Evolutionary conservation across 2,797 vertebrate genomes (phyloP).

Genomic region (Notolabrus celidotus): DNA sequence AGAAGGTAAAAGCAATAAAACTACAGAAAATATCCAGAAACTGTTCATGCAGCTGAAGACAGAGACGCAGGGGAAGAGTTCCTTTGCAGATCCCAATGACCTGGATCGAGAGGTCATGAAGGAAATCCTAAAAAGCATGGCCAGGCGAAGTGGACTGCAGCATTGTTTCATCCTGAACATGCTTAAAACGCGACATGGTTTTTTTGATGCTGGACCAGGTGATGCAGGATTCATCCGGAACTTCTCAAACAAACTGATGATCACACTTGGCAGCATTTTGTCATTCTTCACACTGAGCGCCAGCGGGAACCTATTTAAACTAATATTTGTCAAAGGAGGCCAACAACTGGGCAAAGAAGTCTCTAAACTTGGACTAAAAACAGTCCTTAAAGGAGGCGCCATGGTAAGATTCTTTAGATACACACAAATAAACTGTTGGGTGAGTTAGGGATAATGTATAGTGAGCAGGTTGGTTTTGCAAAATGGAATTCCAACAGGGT

Average conservation of each 20-base stretch:
- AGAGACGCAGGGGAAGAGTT: rapidly evolving
- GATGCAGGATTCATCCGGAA: neutral
- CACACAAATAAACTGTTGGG: too few relatives aligned
- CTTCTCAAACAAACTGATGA: neutral
- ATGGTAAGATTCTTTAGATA: conserved; percentile 3
- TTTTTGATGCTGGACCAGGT: too few relatives aligned
- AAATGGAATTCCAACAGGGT: too few relatives aligned
- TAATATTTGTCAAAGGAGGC: neutral
- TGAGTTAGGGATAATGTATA: too few relatives aligned
- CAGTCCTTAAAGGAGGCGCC: neutral
- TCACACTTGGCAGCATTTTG: neutral
- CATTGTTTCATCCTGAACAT: neutral
- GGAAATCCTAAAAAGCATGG: neutral
- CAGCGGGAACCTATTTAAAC: rapidly evolving
- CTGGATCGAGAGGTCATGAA: neutral
- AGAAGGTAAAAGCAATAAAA: neutral
- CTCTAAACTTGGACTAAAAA: neutral
- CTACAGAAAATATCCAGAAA: neutral
- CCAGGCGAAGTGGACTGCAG: neutral
- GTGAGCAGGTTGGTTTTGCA: too few relatives aligned
- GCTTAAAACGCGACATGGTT: too few relatives aligned
- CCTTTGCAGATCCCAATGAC: neutral
- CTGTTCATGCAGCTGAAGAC: neutral
- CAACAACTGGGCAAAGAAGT: neutral
- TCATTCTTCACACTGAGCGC: rapidly evolving